Conservation (phyloP, 2,113 vertebrate species). For the Ammodytes marinus region DNA sequence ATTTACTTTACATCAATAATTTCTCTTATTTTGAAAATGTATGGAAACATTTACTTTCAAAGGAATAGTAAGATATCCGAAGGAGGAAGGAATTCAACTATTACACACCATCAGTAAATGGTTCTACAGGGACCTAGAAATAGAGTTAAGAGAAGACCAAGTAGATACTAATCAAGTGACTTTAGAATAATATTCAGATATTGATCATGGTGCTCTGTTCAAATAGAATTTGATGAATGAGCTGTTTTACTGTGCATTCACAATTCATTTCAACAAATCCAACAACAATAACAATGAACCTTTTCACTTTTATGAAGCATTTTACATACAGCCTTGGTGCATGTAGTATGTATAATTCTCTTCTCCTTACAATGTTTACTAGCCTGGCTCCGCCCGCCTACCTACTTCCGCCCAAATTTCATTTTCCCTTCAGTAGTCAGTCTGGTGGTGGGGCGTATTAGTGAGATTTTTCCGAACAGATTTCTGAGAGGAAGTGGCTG, state of each 20-base stretch:
- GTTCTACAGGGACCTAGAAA: neutral
- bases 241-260: neutral
- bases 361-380: neutral
- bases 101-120: neutral
- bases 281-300: neutral
- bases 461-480: too few relatives aligned
- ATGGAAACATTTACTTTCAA: neutral
- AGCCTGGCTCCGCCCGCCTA: too few relatives aligned
- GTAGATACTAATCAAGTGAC: constrained; percentile 10
- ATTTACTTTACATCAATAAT: too few relatives aligned
- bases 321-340: neutral
- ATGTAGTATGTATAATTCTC: constrained; percentile 25
- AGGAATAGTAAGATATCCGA: neutral
- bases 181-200: constrained; percentile 38
- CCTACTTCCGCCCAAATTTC: too few relatives aligned
- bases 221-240: neutral
- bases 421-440: too few relatives aligned
- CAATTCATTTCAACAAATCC: neutral
- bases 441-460: too few relatives aligned
- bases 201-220: constrained; percentile 27
- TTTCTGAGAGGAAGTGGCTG: too few relatives aligned
- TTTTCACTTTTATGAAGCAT: constrained; percentile 2
- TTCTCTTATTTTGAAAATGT: too few relatives aligned
- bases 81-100: neutral
- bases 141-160: neutral